A percentile compares a stretch with the other conserved stretches of the same genome.
phyloP scores from a whole-genome alignment of 2,797 vertebrate species.

The Fistularia commersonii region DNA sequence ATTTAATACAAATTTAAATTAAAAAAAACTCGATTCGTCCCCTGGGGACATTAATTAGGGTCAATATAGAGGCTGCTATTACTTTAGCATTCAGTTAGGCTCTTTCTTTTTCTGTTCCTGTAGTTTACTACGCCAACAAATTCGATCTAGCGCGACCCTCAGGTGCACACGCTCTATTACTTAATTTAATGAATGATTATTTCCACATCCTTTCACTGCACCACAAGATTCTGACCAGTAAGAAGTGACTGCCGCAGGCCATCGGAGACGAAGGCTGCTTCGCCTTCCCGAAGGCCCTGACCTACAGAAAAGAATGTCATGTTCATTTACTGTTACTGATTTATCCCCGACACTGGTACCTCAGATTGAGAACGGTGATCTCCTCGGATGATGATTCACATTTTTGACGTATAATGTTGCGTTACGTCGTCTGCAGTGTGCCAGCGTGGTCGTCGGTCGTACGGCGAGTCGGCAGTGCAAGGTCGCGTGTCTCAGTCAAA shows the following conservation, averaged over 20 bases:
- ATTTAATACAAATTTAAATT: too few relatives aligned
- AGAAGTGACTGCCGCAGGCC: constrained; percentile 35
- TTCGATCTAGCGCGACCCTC: too few relatives aligned
- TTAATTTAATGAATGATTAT: constrained; percentile 10
- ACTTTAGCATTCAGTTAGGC: too few relatives aligned
- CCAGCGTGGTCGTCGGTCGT: too few relatives aligned
- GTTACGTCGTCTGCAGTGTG: too few relatives aligned
- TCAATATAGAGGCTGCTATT: too few relatives aligned
- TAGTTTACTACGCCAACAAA: too few relatives aligned
- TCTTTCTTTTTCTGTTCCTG: too few relatives aligned
- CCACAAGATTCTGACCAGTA: constrained; percentile 35
- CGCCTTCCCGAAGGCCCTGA: constrained; percentile 32
- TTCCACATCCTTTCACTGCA: constrained; percentile 34
- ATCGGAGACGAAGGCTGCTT: constrained; percentile 17
- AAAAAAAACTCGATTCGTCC: too few relatives aligned
- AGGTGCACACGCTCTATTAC: too few relatives aligned
- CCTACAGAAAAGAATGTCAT: constrained; percentile 45
- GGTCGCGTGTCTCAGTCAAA: constrained; percentile 2
- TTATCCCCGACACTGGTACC: constrained; percentile 18
- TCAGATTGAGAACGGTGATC: constrained; percentile 7
- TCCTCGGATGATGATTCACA: background rate
- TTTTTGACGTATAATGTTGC: constrained; percentile 1
- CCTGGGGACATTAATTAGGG: too few relatives aligned
- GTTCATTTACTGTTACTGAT: constrained; percentile 40
- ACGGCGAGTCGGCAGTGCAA: too few relatives aligned